Base-by-base conservation (phyloP, 2,113 vertebrate species). In the Tonatia bakeri region DNA sequence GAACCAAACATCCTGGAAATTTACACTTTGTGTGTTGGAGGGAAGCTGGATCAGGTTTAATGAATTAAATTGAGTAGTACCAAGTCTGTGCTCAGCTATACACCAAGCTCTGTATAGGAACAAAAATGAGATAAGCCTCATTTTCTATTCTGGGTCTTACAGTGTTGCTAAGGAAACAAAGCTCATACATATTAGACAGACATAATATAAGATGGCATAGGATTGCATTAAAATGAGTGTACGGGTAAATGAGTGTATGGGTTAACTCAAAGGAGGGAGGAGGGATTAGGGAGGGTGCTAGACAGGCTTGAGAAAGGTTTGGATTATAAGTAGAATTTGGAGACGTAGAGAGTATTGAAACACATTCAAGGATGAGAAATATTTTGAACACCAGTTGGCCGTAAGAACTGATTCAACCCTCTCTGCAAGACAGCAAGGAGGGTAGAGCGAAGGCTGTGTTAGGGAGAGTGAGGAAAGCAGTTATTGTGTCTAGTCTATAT, bases 81-180 rank as follows among this genome's bases (percentile, higher is more conserved):
- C 40, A 69, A 11, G 88, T 89, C 36, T 85, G 38, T 72, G 12
- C 76, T 94, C 56, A 75, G 38, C 40, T 93, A 79, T 80, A 90
- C n/a, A 52, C n/a, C 24, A 92, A 85, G 14, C 26, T 96, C 10
- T 31, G 28, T 67, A 94, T 38, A 90, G 67, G 26, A 90, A 83
- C 54, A 84, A 88, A 95, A 92, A 64, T 69, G 47, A 85, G 70
- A 90, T 80, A 96, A 91, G 26, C 79, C 20, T 97, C n/a, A 50
- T 92, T 94, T 96, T 43, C 76, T 92, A 87, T 97, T 96, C 92
- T 26, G 31, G 38, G 38, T 36, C 61, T 92, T 90, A 79, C 54
- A 69, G 72, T 81, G 94, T 97, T 97, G 90, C 96, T 87, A 96
- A 65, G 96, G 97, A 94, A 95, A 97, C 97, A 96, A 95, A 81